Conservation (phyloP, 2,113 vertebrate species). For the Sclerurus mexicanus region DNA sequence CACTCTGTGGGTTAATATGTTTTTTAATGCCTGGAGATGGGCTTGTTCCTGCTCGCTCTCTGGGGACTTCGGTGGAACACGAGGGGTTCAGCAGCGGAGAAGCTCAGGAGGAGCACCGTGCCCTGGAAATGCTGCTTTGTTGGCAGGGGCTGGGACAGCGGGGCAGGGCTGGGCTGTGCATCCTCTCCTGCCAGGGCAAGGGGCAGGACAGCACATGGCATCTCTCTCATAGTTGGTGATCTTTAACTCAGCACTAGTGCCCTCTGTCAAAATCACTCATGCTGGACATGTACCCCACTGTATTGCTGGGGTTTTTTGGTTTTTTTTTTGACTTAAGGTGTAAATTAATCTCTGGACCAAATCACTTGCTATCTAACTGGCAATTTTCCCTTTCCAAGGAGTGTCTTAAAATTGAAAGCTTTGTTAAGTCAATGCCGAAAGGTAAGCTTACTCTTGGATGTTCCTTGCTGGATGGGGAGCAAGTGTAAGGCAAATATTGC, state of each 20-base stretch:
- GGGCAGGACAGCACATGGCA: background rate
- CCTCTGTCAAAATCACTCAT: background rate
- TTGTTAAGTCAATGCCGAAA: background rate
- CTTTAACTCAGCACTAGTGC: background rate
- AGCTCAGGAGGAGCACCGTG: background rate
- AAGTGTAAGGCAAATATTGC: background rate
- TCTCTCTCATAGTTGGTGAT: background rate
- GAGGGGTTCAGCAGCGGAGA: rapidly evolving
- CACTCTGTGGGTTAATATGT: rapidly evolving
- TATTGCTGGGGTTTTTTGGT: background rate
- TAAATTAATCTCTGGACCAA: background rate
- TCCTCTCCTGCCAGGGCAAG: background rate
- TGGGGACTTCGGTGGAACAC: rapidly evolving
- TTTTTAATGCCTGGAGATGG: background rate
- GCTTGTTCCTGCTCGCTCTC: background rate
- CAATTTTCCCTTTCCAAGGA: background rate
- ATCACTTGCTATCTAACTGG: rapidly evolving
- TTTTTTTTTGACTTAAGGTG: background rate
- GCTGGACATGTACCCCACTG: rapidly evolving
- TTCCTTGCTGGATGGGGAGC: background rate
- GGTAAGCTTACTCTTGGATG: background rate
- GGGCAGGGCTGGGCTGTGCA: background rate
- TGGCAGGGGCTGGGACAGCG: background rate
- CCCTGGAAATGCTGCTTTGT: background rate
- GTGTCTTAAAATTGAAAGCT: background rate